Base-by-base conservation (phyloP, 2,888 invertebrate genomes). In the Folsomia manolachei region DNA sequence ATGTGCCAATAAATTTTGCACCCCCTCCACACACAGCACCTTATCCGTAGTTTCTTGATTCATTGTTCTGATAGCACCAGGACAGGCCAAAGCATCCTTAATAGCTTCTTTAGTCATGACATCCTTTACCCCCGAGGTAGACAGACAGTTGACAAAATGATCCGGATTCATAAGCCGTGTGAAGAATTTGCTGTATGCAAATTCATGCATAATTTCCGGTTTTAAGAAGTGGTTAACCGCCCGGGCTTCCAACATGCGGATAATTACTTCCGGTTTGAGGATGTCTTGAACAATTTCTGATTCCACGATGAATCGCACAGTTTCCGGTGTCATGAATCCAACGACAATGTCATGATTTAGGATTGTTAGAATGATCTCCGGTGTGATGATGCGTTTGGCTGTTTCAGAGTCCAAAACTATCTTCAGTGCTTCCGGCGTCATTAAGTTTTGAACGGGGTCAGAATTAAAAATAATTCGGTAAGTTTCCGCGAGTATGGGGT, bases 341-440 rank as follows among this genome's bases (percentile, higher is more conserved):
- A 56, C 26, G 2, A 70, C 21, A 23, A 26, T 1, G 14, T 70
- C 64, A 23, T 27, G 53, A 23, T 70, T 70, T 21, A 70, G 56
- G 19, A 70, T 9, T 9, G n/a, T 14, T 7, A 64, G 14, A 1
- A 70, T 21, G 19, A 27, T 25, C 21, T 64, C 64, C 2, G 70
- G 53, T 9, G 64, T 70, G 19, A 70, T n/a, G 26, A 64, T 21
- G 14, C 53, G 2, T 27, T 70, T 64, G 18, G 70, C 56, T 4
- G 65, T 64, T 9, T 52, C 56, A 2, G 26, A 21, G 21, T 70
- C 70, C 7, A 64, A 21, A 0, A 70, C 52, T 1, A 65, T 70
- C 23, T 70, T 52, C n/a, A 70, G 7, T 18, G 70, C 27, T 56
- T 70, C 70, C 11, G 70, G 70, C 25, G 56, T 70, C 53, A 70